Base-by-base conservation (phyloP, 2,113 vertebrate genomes). In the Brienomyrus brachyistius region DNA sequence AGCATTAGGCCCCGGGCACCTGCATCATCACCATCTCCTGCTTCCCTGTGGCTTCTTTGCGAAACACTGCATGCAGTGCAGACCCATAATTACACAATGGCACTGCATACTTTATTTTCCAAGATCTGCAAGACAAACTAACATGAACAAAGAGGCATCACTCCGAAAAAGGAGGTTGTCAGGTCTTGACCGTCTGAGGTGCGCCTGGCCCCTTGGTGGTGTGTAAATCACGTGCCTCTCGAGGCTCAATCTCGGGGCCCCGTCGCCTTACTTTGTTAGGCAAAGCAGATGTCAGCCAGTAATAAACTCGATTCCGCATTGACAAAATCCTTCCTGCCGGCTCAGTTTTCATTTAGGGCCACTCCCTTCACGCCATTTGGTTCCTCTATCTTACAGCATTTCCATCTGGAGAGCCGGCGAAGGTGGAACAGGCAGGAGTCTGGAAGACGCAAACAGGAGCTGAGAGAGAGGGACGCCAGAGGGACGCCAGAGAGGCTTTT, bases 371-470 rank as follows among this genome's bases (percentile, higher is more conserved):
- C 2, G 15, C 70, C 70, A 40, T 31, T 82, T 11, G 21, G 8
- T 23, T 56, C 88, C 74, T 82, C 31, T 13, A 35, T 89, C 51
- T 51, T n/a, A 74, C 50, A 77, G 70, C 48, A 27, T 31, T 31
- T 70, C 23, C n/a, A 43, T 17, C 74, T 43, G 51, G 77, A 89
- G 80, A 89, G 27, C 3, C 83, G 74, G 88, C 80, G 52, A 89
- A 27, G 74, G 50, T 2, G 31, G n/a, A 88, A 74, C 15, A 88
- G 45, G 56, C 35, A n/a, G 31, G 66, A 47, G 9, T 31, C 59
- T 31, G 21, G n/a, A 13, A 66, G 56, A 8, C 45, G 52, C 50
- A 77, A 3, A 4, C 40, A 80, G 70, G 15, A 35, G 56, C 6
- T 23, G 56, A n/a, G 21, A n/a, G 21, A 0, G 56, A n/a, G 52